Conservation (phyloP, 2,113 vertebrate genomes). For the Brienomyrus brachyistius region DNA sequence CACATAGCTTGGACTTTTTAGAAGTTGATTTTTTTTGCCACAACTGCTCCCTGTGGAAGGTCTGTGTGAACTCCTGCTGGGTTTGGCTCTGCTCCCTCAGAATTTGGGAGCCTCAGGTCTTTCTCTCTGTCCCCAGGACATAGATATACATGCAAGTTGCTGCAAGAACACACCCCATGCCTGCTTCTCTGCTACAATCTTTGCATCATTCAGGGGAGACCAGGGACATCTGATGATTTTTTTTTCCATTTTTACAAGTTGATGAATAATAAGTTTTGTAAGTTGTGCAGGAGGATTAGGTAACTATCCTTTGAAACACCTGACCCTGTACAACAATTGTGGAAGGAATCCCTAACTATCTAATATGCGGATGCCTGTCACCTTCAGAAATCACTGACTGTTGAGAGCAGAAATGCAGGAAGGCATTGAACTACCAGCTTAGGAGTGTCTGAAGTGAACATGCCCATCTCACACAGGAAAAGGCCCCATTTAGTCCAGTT, state of each 20-base stretch:
- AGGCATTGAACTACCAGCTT: not conserved
- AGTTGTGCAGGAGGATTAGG: not conserved
- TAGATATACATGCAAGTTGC: not conserved
- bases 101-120: not conserved
- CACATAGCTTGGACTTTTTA: not conserved
- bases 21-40: not conserved
- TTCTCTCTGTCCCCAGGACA: not conserved
- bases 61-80: conserved; percentile 33
- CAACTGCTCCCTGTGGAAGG: not conserved
- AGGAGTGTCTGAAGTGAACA: not conserved
- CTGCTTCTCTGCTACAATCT: not conserved
- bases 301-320: not conserved
- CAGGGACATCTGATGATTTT: not conserved
- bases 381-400: not conserved
- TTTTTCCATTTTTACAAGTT: not conserved
- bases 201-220: not conserved
- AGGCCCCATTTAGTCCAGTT: not conserved
- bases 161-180: not conserved
- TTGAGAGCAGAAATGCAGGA: not conserved
- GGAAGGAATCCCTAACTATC: not conserved
- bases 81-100: conserved; percentile 52
- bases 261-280: not conserved
- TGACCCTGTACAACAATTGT: not conserved
- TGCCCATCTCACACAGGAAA: not conserved
- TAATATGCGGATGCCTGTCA: not conserved